Conservation (phyloP, 2,113 vertebrate genomes). For the Rousettus leschenaultii region DNA sequence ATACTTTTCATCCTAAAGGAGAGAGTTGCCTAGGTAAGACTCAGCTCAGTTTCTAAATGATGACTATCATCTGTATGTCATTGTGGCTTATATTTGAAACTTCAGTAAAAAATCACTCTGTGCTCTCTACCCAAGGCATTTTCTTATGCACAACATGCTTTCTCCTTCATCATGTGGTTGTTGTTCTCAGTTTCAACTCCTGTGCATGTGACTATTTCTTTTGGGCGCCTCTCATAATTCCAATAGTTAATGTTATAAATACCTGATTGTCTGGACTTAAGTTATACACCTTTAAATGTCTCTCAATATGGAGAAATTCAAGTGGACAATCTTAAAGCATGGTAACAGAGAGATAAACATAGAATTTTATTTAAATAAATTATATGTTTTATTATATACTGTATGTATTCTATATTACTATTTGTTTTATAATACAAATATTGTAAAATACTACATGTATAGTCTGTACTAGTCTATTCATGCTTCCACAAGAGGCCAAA, state of each 20-base stretch:
- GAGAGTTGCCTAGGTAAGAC: background rate
- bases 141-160: background rate
- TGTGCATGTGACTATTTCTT: background rate
- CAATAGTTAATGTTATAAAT: background rate
- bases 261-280: background rate
- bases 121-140: rapidly evolving
- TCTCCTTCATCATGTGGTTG: background rate
- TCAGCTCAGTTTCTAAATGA: background rate
- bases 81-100: background rate
- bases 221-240: background rate
- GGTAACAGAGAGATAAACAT: background rate
- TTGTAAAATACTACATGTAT: background rate
- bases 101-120: background rate
- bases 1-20: background rate
- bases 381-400: background rate
- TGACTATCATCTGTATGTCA: background rate
- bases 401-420: background rate
- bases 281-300: background rate
- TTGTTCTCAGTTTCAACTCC: background rate
- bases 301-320: background rate
- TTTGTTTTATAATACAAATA: background rate
- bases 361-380: background rate
- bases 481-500: background rate
- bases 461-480: background rate
- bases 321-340: background rate